phyloP scores from a whole-genome alignment of 1,140 invertebrate species.

The Metopolophium dirhodum region DNA sequence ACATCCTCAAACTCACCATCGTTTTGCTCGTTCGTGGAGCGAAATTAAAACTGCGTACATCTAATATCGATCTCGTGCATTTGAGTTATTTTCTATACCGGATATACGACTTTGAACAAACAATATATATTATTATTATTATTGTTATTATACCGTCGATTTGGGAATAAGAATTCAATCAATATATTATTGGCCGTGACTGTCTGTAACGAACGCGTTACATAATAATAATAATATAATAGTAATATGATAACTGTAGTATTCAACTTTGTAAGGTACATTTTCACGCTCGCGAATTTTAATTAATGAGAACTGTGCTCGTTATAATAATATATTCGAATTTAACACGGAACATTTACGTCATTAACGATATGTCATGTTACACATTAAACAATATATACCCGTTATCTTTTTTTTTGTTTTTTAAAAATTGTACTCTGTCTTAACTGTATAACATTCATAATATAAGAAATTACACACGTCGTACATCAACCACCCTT shows the following conservation, averaged over 20 bases:
- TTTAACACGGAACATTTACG: neutral
- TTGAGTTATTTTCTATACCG: neutral
- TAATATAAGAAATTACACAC: too few relatives aligned
- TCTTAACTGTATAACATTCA: too few relatives aligned
- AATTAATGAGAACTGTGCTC: neutral
- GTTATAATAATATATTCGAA: neutral
- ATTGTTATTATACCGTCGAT: neutral
- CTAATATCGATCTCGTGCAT: too few relatives aligned
- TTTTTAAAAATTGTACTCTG: too few relatives aligned
- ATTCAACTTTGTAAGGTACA: neutral
- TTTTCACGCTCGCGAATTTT: neutral
- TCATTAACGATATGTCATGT: too few relatives aligned
- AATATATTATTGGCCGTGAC: neutral
- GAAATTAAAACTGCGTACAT: too few relatives aligned
- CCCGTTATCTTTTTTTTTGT: too few relatives aligned
- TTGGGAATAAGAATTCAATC: neutral
- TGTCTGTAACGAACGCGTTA: neutral
- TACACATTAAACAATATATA: too few relatives aligned
- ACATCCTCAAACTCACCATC: neutral
- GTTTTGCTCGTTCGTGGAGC: neutral
- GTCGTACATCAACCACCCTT: too few relatives aligned
- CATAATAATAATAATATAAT: neutral
- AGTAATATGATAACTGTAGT: neutral
- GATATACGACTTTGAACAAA: too few relatives aligned
- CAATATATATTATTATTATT: too few relatives aligned